Evolutionary conservation across 2,888 invertebrate species (phyloP).

Genomic region (Plusia festucae): DNA sequence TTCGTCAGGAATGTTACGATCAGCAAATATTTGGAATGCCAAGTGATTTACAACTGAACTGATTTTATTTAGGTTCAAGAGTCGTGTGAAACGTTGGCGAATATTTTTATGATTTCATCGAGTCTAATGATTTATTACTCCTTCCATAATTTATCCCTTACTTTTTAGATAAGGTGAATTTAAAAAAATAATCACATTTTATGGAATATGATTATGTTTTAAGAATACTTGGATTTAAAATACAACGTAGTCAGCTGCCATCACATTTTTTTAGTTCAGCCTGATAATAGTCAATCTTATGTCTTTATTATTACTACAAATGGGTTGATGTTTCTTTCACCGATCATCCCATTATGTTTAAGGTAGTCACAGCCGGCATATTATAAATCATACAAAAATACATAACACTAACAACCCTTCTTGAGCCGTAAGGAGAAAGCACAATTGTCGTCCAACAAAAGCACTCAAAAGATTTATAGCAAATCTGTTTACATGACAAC

Average conservation of each 20-base stretch:
- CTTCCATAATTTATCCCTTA: not conserved
- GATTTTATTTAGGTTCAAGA: conserved; percentile 59
- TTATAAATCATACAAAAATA: conserved; percentile 52
- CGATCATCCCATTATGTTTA: conserved; percentile 12
- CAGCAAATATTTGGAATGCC: conserved; percentile 53
- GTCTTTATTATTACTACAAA: conserved; percentile 32
- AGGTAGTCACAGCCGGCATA: conserved; percentile 36
- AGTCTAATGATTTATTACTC: not conserved
- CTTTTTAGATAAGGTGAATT: not conserved
- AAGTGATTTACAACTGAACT: conserved; percentile 57
- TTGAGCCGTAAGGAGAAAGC: conserved; percentile 38
- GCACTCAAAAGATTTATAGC: conserved; percentile 64
- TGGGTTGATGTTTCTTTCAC: conserved; percentile 19
- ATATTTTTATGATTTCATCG: conserved; percentile 6
- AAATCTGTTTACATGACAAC: conserved; percentile 76
- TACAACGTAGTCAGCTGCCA: not conserved
- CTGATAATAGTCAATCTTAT: not conserved
- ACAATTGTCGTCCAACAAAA: conserved; percentile 55
- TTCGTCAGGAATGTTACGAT: conserved; percentile 47
- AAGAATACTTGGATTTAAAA: too few relatives aligned
- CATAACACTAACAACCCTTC: conserved; percentile 52
- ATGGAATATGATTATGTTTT: too few relatives aligned
- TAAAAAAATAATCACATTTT: too few relatives aligned
- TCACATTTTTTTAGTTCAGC: not conserved
- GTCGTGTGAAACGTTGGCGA: conserved; percentile 52